Conservation (phyloP, 2,797 vertebrate genomes). For the Selene dorsalis region DNA sequence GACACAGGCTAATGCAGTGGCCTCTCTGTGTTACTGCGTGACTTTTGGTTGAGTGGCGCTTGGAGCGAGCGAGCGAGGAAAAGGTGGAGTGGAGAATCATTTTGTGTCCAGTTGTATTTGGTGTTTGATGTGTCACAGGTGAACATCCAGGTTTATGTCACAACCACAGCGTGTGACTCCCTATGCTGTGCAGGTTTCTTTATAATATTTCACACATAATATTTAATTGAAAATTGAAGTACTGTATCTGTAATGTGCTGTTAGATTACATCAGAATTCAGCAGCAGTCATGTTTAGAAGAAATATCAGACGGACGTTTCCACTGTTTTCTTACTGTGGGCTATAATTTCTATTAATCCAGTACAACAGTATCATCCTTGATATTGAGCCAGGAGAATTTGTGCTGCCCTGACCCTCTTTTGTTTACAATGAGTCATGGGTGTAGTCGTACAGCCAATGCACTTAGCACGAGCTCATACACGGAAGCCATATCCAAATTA, state of each 20-base stretch:
- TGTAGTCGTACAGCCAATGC: conserved; percentile 47
- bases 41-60: conserved; percentile 40
- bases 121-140: conserved; percentile 26
- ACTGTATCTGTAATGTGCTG: conserved; percentile 6
- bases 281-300: conserved; percentile 5
- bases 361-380: conserved; percentile 60
- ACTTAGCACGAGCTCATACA: conserved; percentile 53
- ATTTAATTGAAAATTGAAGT: conserved; percentile 14
- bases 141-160: conserved; percentile 9
- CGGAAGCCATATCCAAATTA: conserved; percentile 42
- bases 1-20: conserved; percentile 53
- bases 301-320: conserved; percentile 15
- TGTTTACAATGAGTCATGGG: conserved; percentile 65
- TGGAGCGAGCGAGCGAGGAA: neutral
- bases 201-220: neutral
- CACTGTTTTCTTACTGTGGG: conserved; percentile 49
- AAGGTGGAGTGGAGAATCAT: neutral
- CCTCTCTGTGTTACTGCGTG: conserved; percentile 42
- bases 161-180: neutral
- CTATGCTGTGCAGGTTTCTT: neutral
- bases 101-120: conserved; percentile 27
- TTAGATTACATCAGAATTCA: conserved; percentile 19
- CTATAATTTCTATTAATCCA: conserved; percentile 64
- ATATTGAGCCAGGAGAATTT: conserved; percentile 62
- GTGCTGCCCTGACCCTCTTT: conserved; percentile 52